phyloP scores from a whole-genome alignment of 2,797 vertebrate genomes.

The Gadopsis marmoratus region DNA sequence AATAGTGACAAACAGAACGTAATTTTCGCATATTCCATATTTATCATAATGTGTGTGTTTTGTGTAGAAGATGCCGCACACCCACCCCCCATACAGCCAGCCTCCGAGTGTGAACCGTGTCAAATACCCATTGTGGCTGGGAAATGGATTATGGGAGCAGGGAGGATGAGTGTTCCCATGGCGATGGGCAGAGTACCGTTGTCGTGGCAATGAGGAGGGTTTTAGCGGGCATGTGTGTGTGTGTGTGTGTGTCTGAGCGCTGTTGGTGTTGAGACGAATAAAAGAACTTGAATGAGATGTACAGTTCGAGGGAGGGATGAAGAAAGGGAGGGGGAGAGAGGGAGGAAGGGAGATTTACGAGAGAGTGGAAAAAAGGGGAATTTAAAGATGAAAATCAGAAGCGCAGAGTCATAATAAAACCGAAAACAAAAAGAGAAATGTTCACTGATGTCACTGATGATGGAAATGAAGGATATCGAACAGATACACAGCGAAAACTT shows the following conservation, averaged over 20 bases:
- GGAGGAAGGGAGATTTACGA: constrained; percentile 10
- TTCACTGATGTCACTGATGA: not conserved
- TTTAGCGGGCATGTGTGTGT: constrained; percentile 42
- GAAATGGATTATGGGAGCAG: constrained; percentile 84
- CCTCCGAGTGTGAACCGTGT: constrained; percentile 79
- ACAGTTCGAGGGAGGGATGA: not conserved
- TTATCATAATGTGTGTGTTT: constrained; percentile 37
- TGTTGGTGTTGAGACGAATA: constrained; percentile 52
- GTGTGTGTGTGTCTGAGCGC: constrained; percentile 21
- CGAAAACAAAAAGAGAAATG: not conserved
- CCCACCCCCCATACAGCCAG: constrained; percentile 66
- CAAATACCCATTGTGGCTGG: constrained; percentile 84
- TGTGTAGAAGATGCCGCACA: constrained; percentile 24
- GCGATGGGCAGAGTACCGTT: constrained; percentile 76
- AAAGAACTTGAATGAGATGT: constrained; percentile 46
- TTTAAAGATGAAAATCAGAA: not conserved
- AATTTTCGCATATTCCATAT: not conserved
- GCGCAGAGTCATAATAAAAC: not conserved
- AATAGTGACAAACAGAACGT: not conserved
- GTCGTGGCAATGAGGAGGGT: constrained; percentile 76
- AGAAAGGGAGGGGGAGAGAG: too few relatives aligned
- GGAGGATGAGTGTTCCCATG: constrained; percentile 83
- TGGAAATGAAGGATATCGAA: not conserved
- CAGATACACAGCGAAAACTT: not conserved
- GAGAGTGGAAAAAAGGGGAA: not conserved